These are phyloP conservation scores for Xylocopa sonorina DNA, from an alignment of 1,140 invertebrate genomes.

Conservation along the genomic window DNA sequence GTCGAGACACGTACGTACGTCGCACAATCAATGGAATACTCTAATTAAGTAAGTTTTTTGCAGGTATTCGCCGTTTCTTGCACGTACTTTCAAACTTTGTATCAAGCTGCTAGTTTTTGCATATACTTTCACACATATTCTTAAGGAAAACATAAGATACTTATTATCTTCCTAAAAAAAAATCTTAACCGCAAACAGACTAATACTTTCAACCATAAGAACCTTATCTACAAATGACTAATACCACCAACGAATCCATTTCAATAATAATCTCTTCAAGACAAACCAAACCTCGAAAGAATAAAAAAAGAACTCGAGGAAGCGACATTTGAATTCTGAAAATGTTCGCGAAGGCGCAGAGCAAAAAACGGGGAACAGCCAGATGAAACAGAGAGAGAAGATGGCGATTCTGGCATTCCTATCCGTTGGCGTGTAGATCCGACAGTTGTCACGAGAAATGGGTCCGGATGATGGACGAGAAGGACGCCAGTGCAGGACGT, in stretches of 20 bases:
- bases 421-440: constrained; percentile 27
- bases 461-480: background rate
- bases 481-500: background rate
- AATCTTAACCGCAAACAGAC: background rate
- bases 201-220: background rate
- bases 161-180: no score
- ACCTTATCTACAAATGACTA: background rate
- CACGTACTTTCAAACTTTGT: no score
- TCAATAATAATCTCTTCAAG: background rate
- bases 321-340: no score
- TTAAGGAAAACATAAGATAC: no score
- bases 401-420: constrained; percentile 4
- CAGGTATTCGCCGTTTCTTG: no score
- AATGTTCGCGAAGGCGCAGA: no score
- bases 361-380: no score
- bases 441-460: constrained; percentile 18
- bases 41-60: no score
- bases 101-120: background rate
- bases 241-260: background rate
- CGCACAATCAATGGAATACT: no score
- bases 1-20: no score
- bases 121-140: no score
- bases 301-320: background rate
- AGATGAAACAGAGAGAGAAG: background rate
- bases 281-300: no score